phyloP scores from a whole-genome alignment of 2,888 invertebrate genomes.

The Philaethria dido region DNA sequence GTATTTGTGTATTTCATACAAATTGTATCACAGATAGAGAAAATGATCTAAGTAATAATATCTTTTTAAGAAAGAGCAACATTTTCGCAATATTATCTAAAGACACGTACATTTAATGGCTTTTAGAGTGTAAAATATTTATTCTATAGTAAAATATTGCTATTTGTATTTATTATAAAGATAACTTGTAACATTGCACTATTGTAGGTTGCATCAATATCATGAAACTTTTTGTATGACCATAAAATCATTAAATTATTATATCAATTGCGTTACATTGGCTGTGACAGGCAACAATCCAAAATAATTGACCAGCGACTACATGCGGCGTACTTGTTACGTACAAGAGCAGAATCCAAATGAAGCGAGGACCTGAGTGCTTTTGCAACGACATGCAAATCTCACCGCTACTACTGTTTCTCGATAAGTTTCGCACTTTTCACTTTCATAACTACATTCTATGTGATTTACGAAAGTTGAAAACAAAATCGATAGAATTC shows the following conservation, averaged over 20 bases:
- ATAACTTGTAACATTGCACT: too few relatives aligned
- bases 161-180: too few relatives aligned
- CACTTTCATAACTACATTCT: slow-evolving; percentile 39
- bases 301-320: slow-evolving; percentile 59
- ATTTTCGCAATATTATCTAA: too few relatives aligned
- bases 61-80: too few relatives aligned
- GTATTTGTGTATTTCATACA: neutral
- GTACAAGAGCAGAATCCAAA: slow-evolving; percentile 50
- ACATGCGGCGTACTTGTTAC: slow-evolving; percentile 44
- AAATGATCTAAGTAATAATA: neutral
- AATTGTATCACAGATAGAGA: neutral
- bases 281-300: slow-evolving; percentile 55
- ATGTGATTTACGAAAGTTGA: slow-evolving; percentile 29
- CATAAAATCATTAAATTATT: slow-evolving; percentile 53
- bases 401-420: slow-evolving; percentile 43
- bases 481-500: neutral
- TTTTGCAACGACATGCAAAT: slow-evolving; percentile 47
- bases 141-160: too few relatives aligned
- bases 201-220: slow-evolving; percentile 27
- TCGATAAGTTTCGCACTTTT: slow-evolving; percentile 42
- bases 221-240: slow-evolving; percentile 40
- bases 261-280: slow-evolving; percentile 56
- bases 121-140: too few relatives aligned
- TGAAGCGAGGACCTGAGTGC: slow-evolving; percentile 46
- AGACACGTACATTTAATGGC: too few relatives aligned